Evolutionary conservation across 35 echinoderm and acorn worm genomes (phyloP).

Genomic region (Lytechinus pictus): DNA sequence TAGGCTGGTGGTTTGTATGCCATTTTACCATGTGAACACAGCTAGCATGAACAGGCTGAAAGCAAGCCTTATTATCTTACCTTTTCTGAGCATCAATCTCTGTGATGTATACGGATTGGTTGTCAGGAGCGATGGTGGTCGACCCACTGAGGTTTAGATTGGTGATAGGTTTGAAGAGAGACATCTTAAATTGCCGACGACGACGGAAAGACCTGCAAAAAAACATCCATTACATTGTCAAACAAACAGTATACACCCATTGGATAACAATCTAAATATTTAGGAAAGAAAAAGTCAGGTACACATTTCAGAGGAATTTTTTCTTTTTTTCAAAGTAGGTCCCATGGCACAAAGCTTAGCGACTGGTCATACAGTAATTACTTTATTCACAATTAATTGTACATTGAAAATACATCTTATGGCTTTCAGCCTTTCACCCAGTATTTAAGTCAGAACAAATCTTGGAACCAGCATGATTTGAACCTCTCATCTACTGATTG

Average conservation of each 20-base stretch:
- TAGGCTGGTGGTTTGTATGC: no score
- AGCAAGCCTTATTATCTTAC: neutral
- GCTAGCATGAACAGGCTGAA: no score
- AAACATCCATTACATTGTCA: neutral
- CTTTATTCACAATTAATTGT: no score
- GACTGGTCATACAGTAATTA: no score
- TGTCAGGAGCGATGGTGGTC: constrained; percentile 43
- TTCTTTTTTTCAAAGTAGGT: no score
- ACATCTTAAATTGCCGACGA: neutral
- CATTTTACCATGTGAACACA: no score
- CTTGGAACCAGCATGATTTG: no score
- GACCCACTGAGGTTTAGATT: constrained; percentile 37
- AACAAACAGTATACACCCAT: neutral
- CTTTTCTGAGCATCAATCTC: constrained; percentile 57
- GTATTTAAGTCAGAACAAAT: no score
- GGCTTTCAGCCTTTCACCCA: no score
- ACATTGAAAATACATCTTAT: no score
- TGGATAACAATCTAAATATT: neutral
- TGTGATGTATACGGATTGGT: constrained; percentile 51
- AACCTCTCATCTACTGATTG: no score
- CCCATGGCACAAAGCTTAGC: no score
- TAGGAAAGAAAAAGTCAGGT: neutral
- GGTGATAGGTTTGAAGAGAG: constrained; percentile 40
- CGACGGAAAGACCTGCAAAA: neutral
- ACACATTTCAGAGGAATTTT: neutral